Evolutionary conservation across 2,797 vertebrate species (phyloP).

Genomic region (Channallabes apus): DNA sequence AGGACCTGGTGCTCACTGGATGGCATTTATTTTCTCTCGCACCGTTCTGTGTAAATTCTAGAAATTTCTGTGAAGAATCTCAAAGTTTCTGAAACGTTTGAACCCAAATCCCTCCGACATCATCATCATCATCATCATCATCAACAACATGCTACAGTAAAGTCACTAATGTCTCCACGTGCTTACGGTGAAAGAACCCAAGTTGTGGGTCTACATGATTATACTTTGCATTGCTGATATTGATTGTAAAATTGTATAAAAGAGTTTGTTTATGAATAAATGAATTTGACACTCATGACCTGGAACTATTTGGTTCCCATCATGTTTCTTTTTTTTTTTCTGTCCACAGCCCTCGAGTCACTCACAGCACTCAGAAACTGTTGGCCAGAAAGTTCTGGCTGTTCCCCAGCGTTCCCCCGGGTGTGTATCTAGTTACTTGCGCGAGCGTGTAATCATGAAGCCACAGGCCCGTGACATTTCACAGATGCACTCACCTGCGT

Average conservation of each 20-base stretch:
- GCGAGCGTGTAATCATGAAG: slow-evolving; percentile 40
- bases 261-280: background rate
- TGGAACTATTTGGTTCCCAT: background rate
- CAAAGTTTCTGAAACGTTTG: background rate
- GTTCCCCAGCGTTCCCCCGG: background rate
- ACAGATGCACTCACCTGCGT: slow-evolving; percentile 35
- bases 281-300: background rate
- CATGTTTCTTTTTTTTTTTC: background rate
- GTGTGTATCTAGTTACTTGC: slow-evolving; percentile 5
- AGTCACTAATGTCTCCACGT: background rate
- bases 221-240: background rate
- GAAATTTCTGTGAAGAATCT: background rate
- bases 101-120: background rate
- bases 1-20: background rate
- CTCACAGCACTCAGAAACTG: background rate
- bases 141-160: background rate
- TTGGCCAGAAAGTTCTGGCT: slow-evolving; percentile 28
- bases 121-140: background rate
- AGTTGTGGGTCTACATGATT: background rate
- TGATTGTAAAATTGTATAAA: background rate
- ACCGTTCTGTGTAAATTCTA: background rate
- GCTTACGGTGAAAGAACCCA: background rate
- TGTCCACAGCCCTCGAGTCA: slow-evolving; percentile 8
- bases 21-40: background rate
- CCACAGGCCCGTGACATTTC: slow-evolving; percentile 23